Conservation (phyloP, 2,888 invertebrate species). For the Archips xylosteana region DNA sequence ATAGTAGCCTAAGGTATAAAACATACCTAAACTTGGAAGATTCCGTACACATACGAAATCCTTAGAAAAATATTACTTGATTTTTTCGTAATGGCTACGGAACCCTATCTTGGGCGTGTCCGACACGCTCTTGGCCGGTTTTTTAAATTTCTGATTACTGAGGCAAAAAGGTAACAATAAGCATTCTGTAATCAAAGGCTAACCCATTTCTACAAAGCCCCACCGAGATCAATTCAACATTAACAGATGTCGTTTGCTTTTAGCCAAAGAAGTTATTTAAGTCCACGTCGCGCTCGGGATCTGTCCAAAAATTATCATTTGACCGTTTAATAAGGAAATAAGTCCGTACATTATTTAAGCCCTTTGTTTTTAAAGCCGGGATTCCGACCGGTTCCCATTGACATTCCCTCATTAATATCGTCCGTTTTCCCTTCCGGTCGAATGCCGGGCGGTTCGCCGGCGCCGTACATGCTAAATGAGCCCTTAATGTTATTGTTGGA, state of each 20-base stretch:
- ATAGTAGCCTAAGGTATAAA: too few species aligned
- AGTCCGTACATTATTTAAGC: constrained; percentile 17
- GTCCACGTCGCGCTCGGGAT: neutral
- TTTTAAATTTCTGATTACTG: too few species aligned
- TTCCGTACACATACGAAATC: too few species aligned
- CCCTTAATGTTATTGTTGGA: constrained; percentile 37
- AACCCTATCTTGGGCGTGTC: too few species aligned
- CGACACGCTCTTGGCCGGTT: too few species aligned
- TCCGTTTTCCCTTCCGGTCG: constrained; percentile 29
- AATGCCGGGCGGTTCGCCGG: constrained; percentile 15
- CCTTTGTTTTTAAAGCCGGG: constrained; percentile 32
- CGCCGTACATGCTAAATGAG: constrained; percentile 33
- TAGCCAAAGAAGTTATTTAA: neutral
- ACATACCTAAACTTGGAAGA: too few species aligned
- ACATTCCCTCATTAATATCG: constrained; percentile 39
- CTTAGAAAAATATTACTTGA: too few species aligned
- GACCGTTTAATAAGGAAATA: constrained; percentile 3
- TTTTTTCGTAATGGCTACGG: too few species aligned
- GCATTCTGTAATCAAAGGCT: neutral
- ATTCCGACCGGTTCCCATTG: constrained; percentile 22
- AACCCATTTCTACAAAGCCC: neutral
- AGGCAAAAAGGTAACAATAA: neutral
- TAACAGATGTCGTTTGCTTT: neutral
- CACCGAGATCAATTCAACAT: neutral
- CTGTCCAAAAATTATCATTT: neutral